These are phyloP conservation scores for Drosophila biarmipes DNA, from an alignment of 1,140 invertebrate species.

Conservation along the genomic window DNA sequence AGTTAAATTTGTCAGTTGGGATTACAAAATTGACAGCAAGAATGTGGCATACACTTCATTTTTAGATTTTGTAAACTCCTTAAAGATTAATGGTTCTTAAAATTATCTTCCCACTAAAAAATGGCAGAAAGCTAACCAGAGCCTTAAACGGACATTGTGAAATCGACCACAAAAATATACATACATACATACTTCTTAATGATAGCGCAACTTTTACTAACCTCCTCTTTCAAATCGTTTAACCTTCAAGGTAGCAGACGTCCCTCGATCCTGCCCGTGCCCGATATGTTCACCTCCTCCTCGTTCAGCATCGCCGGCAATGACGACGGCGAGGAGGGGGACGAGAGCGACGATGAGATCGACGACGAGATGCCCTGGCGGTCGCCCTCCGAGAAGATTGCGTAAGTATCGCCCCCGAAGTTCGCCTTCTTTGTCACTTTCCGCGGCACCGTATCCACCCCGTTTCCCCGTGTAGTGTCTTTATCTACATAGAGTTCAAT, in stretches of 20 bases:
- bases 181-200: no score
- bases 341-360: constrained; percentile 94
- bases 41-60: no score
- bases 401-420: constrained; percentile 87
- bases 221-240: background rate
- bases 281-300: constrained; percentile 93
- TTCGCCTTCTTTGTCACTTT: constrained; percentile 15
- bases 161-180: no score
- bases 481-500: constrained; percentile 43
- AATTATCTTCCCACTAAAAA: no score
- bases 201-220: no score
- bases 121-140: no score
- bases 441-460: constrained; percentile 48
- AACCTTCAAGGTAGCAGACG: constrained; percentile 89
- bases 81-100: no score
- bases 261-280: constrained; percentile 94
- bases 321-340: constrained; percentile 89
- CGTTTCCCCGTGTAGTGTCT: constrained; percentile 45
- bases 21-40: no score
- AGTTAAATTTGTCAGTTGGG: no score
- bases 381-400: constrained; percentile 94
- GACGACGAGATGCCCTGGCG: constrained; percentile 95
- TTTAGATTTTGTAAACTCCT: no score
- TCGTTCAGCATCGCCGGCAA: constrained; percentile 90
- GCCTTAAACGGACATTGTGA: no score